A percentile compares a stretch with the other conserved stretches of the same genome.
Evolutionary conservation across 2,113 vertebrate genomes (phyloP).

Genomic region (Glaucidium brasilianum): DNA sequence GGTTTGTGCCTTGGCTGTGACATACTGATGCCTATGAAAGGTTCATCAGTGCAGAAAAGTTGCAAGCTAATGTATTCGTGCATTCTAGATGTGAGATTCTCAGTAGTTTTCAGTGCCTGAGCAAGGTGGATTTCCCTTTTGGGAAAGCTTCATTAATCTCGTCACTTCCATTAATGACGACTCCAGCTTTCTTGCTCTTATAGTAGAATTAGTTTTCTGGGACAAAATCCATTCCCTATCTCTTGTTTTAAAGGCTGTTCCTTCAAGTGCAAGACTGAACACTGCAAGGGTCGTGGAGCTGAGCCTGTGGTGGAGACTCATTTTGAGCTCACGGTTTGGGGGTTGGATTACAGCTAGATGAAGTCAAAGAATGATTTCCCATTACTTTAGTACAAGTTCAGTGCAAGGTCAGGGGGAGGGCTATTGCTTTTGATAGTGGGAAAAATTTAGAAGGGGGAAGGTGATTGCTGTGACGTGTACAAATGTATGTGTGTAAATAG

Average conservation of each 20-base stretch:
- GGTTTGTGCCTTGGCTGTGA: background rate
- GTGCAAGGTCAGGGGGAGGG: background rate
- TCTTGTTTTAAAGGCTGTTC: background rate
- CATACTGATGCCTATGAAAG: background rate
- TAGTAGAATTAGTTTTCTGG: background rate
- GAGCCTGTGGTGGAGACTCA: background rate
- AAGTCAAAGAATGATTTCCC: background rate
- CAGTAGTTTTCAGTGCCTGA: background rate
- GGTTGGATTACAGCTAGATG: background rate
- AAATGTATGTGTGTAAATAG: background rate
- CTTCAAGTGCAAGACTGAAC: background rate
- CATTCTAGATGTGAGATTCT: background rate
- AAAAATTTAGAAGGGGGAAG: background rate
- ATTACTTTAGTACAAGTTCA: background rate
- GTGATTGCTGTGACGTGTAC: background rate
- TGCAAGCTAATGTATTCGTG: background rate
- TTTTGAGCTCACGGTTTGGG: background rate
- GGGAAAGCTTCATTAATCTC: background rate
- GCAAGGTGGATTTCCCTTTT: background rate
- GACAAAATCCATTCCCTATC: background rate
- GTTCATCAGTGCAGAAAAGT: background rate
- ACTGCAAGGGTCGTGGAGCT: background rate
- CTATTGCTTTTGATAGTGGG: background rate
- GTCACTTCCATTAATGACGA: background rate
- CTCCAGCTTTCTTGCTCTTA: background rate